Base-by-base conservation (phyloP, 2,888 invertebrate genomes). In the Timandra comae region DNA sequence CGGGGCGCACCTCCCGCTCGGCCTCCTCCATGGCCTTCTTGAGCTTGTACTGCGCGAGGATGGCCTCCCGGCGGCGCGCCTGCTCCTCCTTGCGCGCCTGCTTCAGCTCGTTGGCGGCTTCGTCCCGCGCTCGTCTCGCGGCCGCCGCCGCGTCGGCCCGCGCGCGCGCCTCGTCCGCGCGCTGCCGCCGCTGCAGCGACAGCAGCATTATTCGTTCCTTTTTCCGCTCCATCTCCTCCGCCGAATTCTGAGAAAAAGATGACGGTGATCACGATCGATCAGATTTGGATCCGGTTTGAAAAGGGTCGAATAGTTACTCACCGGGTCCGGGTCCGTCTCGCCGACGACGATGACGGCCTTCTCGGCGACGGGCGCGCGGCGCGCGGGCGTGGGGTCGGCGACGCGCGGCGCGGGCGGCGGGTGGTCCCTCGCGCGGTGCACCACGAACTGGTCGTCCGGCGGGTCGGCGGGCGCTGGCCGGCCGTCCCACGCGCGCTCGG, bases 1-100 rank as follows among this genome's bases (percentile, higher is more conserved):
- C n/a, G n/a, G n/a, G n/a, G n/a, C n/a, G n/a, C 54, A 93, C 93
- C 88, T 95, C 95, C 66, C 94, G 80, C 72, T 95, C 95, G 12
- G 96, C 95, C 80, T 96, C 96, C 70, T 97, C 96, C 43, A 95
- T 91, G 33, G 95, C 94, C 78, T 98, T 98, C 71, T 97, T 96
- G 52, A 96, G 87, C 78, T 96, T 94, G 82, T 98, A 95, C 74
- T 96, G 95, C 64, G 96, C 96, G 54, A 97, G 89, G 64, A 98
- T 98, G 47, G 90, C 90, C 48, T 96, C 93, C 33, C 97, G 84
- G 38, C 97, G 87, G n/a, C 92, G 89, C 57, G 92, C 92, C 72
- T 98, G 97, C 61, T 97, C 97, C 57, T 94, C 91, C 53, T 92
- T 90, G 64, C 94, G 86, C 56, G 90, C 86, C 49, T 89, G 84